phyloP scores from a whole-genome alignment of 2,888 invertebrate genomes.

The Zygothrica quintamaculata region DNA sequence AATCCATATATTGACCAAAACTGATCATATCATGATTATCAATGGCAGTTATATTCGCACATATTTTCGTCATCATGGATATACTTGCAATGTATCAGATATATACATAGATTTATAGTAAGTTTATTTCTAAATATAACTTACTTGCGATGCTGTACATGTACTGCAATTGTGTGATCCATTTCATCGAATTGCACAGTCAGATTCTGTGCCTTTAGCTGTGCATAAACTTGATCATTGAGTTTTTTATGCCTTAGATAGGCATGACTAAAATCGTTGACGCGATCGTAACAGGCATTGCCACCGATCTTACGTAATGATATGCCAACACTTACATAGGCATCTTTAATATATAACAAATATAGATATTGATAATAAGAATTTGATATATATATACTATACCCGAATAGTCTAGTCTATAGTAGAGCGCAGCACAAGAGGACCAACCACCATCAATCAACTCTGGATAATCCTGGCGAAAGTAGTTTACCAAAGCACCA shows the following conservation, averaged over 20 bases:
- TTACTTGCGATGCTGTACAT: conserved; percentile 47
- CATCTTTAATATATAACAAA: too few species aligned
- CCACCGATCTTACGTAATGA: conserved; percentile 33
- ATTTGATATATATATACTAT: too few species aligned
- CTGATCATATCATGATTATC: conserved; percentile 3
- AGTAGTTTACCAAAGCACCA: conserved; percentile 31
- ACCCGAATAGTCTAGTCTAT: conserved; percentile 34
- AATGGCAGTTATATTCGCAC: conserved; percentile 20
- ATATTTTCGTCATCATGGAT: conserved; percentile 9
- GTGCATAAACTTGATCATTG: conserved; percentile 13
- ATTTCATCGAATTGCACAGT: not conserved
- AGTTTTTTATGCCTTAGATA: conserved; percentile 25
- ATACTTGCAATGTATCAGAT: not conserved
- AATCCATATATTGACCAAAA: conserved; percentile 3
- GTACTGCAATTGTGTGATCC: not conserved
- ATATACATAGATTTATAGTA: not conserved
- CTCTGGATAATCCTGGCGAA: conserved; percentile 37
- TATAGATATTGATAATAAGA: too few species aligned
- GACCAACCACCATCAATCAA: conserved; percentile 38
- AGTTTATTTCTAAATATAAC: not conserved
- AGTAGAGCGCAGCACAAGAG: conserved; percentile 20
- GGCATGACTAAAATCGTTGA: conserved; percentile 6
- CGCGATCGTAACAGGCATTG: conserved; percentile 25
- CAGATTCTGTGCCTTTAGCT: conserved; percentile 18
- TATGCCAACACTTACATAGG: conserved; percentile 23